phyloP scores from a whole-genome alignment of 1,140 invertebrate species.

The Pogonognathellus flavescens region DNA sequence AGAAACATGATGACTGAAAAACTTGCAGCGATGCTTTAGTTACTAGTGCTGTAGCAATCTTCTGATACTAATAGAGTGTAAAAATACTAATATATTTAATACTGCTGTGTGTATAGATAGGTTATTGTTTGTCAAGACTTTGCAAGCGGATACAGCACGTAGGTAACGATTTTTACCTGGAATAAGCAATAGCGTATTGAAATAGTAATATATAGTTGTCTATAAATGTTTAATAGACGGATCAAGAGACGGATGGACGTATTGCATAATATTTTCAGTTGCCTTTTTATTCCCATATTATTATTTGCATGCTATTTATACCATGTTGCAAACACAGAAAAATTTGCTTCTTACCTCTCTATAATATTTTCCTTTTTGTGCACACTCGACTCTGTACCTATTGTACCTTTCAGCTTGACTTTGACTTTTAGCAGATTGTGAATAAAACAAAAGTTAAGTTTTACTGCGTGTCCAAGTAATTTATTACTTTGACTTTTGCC shows the following conservation, averaged over 20 bases:
- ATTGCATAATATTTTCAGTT: too few species aligned
- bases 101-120: too few species aligned
- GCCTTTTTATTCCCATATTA: too few species aligned
- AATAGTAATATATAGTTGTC: too few species aligned
- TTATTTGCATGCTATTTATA: too few species aligned
- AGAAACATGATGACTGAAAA: slow-evolving; percentile 40
- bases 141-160: not conserved
- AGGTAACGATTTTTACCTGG: not conserved
- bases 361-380: too few species aligned
- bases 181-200: too few species aligned
- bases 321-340: too few species aligned
- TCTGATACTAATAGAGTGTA: not conserved
- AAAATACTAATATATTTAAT: too few species aligned
- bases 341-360: too few species aligned
- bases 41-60: not conserved
- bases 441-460: slow-evolving; percentile 50
- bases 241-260: slow-evolving; percentile 1
- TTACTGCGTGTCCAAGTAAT: slow-evolving; percentile 42
- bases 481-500: slow-evolving; percentile 46
- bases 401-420: not conserved
- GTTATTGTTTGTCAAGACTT: not conserved
- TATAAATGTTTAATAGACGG: not conserved
- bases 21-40: slow-evolving; percentile 15
- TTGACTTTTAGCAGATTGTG: slow-evolving; percentile 3
- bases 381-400: not conserved